Evolutionary conservation across 1,140 invertebrate genomes (phyloP), one percentile per base, ranked within the genome.

Genomic region (Globodera rostochiensis): DNA sequence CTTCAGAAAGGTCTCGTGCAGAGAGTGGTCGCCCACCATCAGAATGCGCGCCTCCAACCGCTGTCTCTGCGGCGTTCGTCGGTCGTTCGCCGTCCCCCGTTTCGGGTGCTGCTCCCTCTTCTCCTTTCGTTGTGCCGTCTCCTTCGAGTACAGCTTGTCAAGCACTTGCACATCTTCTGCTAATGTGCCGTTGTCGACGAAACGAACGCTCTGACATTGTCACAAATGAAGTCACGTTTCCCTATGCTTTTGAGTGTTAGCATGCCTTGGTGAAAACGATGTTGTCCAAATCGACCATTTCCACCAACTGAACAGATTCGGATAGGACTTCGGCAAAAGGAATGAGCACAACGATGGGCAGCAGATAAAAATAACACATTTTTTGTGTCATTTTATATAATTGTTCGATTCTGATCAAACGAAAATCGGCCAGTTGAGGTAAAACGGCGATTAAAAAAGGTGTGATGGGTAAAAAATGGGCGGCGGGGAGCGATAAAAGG

Each of bases 1-100:
- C 21, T 57, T 69, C 66, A 81, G 11, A 70, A 81, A 81, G 50
- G 50, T 66, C 71, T 81, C 80, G 71, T 74, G 75, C n/a, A 81
- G 73, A 4, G 80, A 81, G 57, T 81, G 80, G 36, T 81, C 80
- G 19, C 53, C 80, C 21, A 81, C 74, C 50, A 81, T 11, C 49
- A 81, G 60, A 45, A 81, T 67, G 45, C 73, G 47, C 36, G 64
- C 25, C 25, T 76, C 66, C 50, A 80, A 74, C 8, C 36, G 45
- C 45, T 19, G 36, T 36, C 36, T 36, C 36, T 36, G 36, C 36
- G 36, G 36, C 36, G 36, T 36, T 36, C 3, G 36, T 36, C 36
- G 36, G 36, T 36, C 36, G 36, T 36, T 36, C 36, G 36, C 3
- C 36, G 36, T 36, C 36, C 36, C 36, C 36, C 36, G 36, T 36